Conservation (phyloP, 2,888 invertebrate species). For the Dorcus hopei region DNA sequence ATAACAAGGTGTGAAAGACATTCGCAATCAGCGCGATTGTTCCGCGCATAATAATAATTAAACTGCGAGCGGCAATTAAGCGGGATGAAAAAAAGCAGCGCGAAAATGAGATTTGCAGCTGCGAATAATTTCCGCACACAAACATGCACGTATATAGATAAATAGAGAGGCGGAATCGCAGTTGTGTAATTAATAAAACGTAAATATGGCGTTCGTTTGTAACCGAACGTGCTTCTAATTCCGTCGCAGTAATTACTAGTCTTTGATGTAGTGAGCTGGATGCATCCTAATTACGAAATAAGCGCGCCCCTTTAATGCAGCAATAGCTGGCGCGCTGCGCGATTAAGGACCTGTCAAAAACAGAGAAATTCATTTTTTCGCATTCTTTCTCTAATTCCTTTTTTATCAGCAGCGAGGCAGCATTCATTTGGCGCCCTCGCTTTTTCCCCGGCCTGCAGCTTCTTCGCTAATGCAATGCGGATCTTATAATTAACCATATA, state of each 20-base stretch:
- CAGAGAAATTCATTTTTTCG: conserved; percentile 54
- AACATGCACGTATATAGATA: too few relatives aligned
- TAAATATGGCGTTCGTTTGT: too few relatives aligned
- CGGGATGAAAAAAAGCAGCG: too few relatives aligned
- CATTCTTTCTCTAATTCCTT: conserved; percentile 52
- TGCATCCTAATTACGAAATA: conserved; percentile 20
- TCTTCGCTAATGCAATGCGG: conserved; percentile 24
- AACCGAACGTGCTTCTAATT: too few relatives aligned
- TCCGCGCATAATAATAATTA: too few relatives aligned
- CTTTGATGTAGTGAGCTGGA: conserved; percentile 1
- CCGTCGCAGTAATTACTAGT: neutral
- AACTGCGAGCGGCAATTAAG: too few relatives aligned
- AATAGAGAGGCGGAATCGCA: too few relatives aligned
- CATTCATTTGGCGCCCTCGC: conserved; percentile 47
- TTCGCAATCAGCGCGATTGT: too few relatives aligned
- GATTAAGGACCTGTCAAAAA: conserved; percentile 54
- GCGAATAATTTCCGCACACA: too few relatives aligned
- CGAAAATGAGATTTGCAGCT: too few relatives aligned
- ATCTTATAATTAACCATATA: conserved; percentile 27
- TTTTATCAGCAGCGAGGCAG: conserved; percentile 50
- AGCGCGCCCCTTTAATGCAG: conserved; percentile 46
- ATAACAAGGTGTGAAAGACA: too few relatives aligned
- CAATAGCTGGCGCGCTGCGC: conserved; percentile 46
- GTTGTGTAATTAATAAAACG: too few relatives aligned
- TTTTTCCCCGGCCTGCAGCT: conserved; percentile 13